Conservation (phyloP, 2,888 invertebrate genomes). For the Diaperis boleti region DNA sequence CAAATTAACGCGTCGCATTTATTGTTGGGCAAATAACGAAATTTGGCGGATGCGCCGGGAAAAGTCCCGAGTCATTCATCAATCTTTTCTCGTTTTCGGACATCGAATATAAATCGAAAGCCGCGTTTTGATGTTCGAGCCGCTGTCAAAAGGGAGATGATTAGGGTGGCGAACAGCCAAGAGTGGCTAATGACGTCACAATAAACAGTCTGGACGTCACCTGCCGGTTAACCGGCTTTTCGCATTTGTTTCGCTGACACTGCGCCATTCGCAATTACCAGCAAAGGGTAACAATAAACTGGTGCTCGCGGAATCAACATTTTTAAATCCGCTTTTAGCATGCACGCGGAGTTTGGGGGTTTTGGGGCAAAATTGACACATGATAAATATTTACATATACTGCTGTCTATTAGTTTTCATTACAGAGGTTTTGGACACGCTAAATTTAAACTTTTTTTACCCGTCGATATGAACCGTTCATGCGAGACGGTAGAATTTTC, state of each 20-base stretch:
- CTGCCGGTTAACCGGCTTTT: conserved; percentile 33
- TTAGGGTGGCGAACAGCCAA: conserved; percentile 12
- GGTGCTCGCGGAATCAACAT: conserved; percentile 13
- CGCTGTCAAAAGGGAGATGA: conserved; percentile 24
- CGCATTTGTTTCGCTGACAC: conserved; percentile 35
- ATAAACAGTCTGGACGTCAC: conserved; percentile 39
- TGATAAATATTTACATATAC: background rate
- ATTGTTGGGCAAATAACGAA: conserved; percentile 2
- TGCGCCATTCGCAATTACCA: conserved; percentile 24
- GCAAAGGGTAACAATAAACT: conserved; percentile 10
- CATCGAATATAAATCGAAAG: conserved; percentile 21
- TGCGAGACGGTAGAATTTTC: too few species aligned
- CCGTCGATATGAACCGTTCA: too few species aligned
- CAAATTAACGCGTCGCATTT: conserved; percentile 37
- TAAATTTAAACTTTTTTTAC: too few species aligned
- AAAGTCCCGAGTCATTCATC: conserved; percentile 14
- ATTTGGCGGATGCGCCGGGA: conserved; percentile 30
- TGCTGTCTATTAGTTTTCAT: too few species aligned
- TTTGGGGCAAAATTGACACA: background rate
- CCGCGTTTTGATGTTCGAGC: conserved; percentile 20
- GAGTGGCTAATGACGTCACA: conserved; percentile 32
- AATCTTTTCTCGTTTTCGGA: conserved; percentile 32
- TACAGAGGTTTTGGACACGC: too few species aligned
- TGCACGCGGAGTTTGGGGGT: too few species aligned
- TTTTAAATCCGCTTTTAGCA: conserved; percentile 5